Conservation (phyloP, 2,113 vertebrate genomes). For the Carettochelys insculpta region DNA sequence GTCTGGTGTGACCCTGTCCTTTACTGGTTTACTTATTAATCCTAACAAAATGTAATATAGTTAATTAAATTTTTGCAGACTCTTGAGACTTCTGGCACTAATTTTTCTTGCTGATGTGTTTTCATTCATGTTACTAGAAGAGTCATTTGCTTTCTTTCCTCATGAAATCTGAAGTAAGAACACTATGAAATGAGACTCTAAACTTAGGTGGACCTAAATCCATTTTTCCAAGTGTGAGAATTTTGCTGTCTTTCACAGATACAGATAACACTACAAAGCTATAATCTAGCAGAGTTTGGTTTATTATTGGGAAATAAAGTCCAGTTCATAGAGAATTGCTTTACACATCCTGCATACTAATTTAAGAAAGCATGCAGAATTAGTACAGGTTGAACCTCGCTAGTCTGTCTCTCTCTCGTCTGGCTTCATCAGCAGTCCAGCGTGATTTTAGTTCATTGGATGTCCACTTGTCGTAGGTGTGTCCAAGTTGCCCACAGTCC, state of each 20-base stretch:
- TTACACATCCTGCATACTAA: not conserved
- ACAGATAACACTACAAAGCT: not conserved
- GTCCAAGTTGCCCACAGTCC: no score
- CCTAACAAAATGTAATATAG: not conserved
- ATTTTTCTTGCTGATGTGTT: not conserved
- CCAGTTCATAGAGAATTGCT: not conserved
- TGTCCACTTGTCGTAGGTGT: no score
- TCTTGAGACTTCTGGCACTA: fast-evolving
- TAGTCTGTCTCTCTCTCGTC: no score
- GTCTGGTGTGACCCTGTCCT: not conserved
- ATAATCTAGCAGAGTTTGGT: fast-evolving
- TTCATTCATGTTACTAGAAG: not conserved
- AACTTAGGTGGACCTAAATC: not conserved
- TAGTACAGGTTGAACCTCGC: no score
- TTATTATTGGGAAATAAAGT: not conserved
- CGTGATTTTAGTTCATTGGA: no score
- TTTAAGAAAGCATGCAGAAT: not conserved
- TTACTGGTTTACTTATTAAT: not conserved
- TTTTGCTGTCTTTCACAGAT: not conserved
- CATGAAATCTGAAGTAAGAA: not conserved
- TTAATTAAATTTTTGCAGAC: not conserved
- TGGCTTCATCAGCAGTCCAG: no score
- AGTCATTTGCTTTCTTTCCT: not conserved
- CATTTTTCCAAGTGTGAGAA: not conserved
- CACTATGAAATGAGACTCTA: not conserved